Evolutionary conservation across 2,797 vertebrate genomes (phyloP).

Genomic region (Pangasius sanitwongsei): DNA sequence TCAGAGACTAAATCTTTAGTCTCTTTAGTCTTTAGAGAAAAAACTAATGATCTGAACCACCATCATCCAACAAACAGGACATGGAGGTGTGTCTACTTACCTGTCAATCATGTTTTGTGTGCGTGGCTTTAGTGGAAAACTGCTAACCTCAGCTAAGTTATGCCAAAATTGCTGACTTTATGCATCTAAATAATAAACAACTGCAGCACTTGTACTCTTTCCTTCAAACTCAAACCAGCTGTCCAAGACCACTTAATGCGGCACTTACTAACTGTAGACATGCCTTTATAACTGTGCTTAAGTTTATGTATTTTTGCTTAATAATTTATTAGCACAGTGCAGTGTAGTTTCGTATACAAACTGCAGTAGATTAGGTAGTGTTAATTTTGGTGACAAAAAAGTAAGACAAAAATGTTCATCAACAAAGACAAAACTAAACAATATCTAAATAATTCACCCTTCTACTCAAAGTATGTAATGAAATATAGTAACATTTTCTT

Average conservation of each 20-base stretch:
- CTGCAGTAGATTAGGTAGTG: neutral
- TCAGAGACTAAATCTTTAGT: neutral
- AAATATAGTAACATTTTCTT: neutral
- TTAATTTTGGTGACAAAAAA: neutral
- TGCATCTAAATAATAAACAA: conserved; percentile 41
- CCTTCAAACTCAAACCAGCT: conserved; percentile 4
- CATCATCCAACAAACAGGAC: neutral
- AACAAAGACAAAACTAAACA: neutral
- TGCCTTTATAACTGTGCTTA: neutral
- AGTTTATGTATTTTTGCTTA: neutral
- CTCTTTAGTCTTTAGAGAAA: neutral
- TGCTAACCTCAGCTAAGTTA: neutral
- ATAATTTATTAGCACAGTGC: conserved; percentile 2
- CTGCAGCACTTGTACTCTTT: conserved; percentile 21
- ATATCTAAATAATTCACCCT: neutral
- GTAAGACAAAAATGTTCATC: neutral
- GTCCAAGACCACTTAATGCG: neutral
- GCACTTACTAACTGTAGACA: conserved; percentile 9
- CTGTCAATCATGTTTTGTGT: neutral
- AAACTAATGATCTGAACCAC: neutral
- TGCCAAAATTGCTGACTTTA: conserved; percentile 2
- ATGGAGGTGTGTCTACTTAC: neutral
- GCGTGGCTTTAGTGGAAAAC: neutral
- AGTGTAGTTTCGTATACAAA: neutral
- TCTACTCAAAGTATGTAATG: neutral